These are phyloP conservation scores for Rhingia rostrata DNA, from an alignment of 2,888 invertebrate genomes.

Conservation along the genomic window DNA sequence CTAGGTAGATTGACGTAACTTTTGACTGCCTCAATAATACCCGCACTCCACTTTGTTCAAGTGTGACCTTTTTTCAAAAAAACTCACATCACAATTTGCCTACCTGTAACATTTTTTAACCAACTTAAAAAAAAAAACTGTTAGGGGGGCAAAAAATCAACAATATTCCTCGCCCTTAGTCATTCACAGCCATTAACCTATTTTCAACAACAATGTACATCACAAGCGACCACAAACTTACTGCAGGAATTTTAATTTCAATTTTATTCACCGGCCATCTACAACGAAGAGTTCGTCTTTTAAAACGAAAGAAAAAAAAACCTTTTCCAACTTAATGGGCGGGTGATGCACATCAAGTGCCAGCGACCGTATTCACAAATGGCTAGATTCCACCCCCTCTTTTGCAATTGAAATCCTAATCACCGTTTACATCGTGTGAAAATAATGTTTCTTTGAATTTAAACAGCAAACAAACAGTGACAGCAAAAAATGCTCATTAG, in stretches of 20 bases:
- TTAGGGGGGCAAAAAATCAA: neutral
- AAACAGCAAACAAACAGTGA: slow-evolving; percentile 56
- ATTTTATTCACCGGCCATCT: slow-evolving; percentile 36
- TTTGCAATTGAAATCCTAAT: slow-evolving; percentile 63
- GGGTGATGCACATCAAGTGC: neutral
- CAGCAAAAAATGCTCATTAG: slow-evolving; percentile 66
- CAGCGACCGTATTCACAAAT: slow-evolving; percentile 7
- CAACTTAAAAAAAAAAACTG: neutral
- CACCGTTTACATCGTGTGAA: slow-evolving; percentile 68
- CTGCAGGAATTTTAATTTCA: slow-evolving; percentile 41
- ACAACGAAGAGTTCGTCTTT: slow-evolving; percentile 8
- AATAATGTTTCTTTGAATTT: slow-evolving; percentile 61
- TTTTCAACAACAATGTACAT: slow-evolving; percentile 30
- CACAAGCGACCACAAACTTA: slow-evolving; percentile 29
- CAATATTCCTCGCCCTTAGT: neutral
- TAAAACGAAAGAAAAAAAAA: slow-evolving; percentile 9
- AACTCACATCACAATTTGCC: neutral
- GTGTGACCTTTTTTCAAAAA: neutral
- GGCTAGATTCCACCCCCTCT: slow-evolving; percentile 34
- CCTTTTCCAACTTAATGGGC: slow-evolving; percentile 25
- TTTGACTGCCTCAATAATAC: too few relatives aligned
- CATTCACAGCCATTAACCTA: slow-evolving; percentile 26
- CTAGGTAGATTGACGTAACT: too few relatives aligned
- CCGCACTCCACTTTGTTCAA: too few relatives aligned
- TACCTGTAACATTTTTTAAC: neutral